A percentile compares a stretch with the other conserved stretches of the same genome.
Evolutionary conservation across 2,113 vertebrate species (phyloP).

Genomic region (Oenanthe oenanthe): DNA sequence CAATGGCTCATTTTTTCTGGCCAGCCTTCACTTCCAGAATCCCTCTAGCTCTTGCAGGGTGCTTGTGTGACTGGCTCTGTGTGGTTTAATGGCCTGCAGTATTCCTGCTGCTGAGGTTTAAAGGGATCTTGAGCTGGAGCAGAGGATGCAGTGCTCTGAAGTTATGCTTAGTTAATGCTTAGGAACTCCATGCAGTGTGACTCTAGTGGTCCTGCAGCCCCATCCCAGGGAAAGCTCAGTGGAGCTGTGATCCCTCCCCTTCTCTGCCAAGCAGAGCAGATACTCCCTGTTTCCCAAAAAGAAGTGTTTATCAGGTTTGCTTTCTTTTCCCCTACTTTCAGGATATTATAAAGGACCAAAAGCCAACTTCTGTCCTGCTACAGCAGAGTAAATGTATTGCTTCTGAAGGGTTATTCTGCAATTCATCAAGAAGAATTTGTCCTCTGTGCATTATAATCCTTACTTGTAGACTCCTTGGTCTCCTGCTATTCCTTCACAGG

Average conservation of each 20-base stretch:
- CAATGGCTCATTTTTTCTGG: background rate
- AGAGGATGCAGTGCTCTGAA: background rate
- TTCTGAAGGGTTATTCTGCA: constrained; percentile 17
- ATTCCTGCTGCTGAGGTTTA: background rate
- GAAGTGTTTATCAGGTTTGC: background rate
- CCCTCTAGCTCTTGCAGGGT: background rate
- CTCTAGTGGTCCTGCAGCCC: background rate
- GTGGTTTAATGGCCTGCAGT: background rate
- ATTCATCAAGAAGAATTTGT: constrained; percentile 18
- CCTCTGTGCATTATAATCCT: constrained; percentile 16
- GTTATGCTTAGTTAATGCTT: background rate
- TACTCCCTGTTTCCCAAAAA: background rate
- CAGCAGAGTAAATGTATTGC: background rate
- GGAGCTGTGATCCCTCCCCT: background rate
- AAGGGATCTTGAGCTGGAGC: background rate
- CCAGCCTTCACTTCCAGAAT: background rate
- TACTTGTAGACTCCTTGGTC: background rate
- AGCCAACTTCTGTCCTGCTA: background rate
- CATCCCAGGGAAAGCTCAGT: background rate
- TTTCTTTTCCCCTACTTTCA: background rate
- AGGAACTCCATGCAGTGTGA: background rate
- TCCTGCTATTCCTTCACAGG: background rate
- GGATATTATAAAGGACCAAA: background rate
- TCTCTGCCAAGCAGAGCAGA: background rate
- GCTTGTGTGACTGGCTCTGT: background rate